Conservation (phyloP, 2,888 invertebrate species). For the Rhagonycha lutea region DNA sequence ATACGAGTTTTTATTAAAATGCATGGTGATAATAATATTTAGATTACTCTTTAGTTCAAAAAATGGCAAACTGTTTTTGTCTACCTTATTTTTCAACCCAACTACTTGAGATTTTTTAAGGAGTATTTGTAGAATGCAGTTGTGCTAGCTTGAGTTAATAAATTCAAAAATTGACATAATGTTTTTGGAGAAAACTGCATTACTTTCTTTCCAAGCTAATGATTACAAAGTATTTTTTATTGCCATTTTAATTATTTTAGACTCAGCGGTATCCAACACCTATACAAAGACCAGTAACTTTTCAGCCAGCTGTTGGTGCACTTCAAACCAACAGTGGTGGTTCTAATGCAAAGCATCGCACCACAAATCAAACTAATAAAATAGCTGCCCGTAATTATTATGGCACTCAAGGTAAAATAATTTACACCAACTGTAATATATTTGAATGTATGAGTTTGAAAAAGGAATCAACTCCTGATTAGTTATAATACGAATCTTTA, state of each 20-base stretch:
- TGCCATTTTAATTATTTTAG: conserved; percentile 31
- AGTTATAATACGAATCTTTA: neutral
- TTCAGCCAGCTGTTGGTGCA: conserved; percentile 55
- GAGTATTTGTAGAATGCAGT: neutral
- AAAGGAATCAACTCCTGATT: neutral
- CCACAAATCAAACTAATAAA: conserved; percentile 50
- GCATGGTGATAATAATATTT: neutral
- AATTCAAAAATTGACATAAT: neutral
- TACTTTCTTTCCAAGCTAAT: neutral
- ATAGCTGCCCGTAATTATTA: conserved; percentile 58
- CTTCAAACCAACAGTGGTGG: conserved; percentile 50
- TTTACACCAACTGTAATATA: neutral
- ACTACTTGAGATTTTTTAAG: neutral
- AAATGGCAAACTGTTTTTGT: neutral
- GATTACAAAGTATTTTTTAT: neutral
- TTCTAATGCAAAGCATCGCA: conserved; percentile 52
- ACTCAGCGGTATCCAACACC: conserved; percentile 57
- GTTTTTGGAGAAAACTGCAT: neutral
- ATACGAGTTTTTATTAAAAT: neutral
- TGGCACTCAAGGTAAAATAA: conserved; percentile 41
- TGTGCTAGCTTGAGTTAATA: neutral
- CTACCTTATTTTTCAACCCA: neutral
- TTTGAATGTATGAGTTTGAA: neutral
- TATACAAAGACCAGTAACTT: conserved; percentile 60
- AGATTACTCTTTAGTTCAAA: neutral